Percentiles rank a stretch among this genome's conserved stretches.
Evolutionary conservation across 2,113 vertebrate genomes (phyloP).

Genomic region (Atractosteus spatula): DNA sequence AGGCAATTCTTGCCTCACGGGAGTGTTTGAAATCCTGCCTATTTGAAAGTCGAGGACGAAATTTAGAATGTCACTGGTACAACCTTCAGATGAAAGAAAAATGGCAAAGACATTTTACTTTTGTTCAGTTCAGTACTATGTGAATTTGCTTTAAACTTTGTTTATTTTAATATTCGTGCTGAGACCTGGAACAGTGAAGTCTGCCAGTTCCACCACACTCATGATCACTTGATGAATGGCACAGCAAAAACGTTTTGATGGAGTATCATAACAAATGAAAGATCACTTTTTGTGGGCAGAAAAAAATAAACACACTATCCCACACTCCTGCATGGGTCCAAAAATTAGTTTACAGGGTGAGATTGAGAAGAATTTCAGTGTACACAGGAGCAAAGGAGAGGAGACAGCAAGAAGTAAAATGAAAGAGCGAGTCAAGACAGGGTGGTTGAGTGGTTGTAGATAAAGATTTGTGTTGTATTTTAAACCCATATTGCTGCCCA

Average conservation of each 20-base stretch:
- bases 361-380: conserved; percentile 19
- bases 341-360: conserved; percentile 17
- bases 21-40: too few relatives aligned
- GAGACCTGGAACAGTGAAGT: neutral
- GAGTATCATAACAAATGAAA: conserved; percentile 66
- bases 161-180: too few relatives aligned
- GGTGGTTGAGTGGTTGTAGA: conserved; percentile 55
- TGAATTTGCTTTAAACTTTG: too few relatives aligned
- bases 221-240: conserved; percentile 62
- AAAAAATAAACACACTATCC: conserved; percentile 31
- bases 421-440: conserved; percentile 42
- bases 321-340: conserved; percentile 14
- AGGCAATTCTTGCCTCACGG: too few relatives aligned
- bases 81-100: too few relatives aligned
- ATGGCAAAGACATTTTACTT: too few relatives aligned
- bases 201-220: conserved; percentile 53
- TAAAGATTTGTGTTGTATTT: conserved; percentile 80
- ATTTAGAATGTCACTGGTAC: too few relatives aligned
- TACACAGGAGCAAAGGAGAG: conserved; percentile 61
- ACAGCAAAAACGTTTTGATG: conserved; percentile 66
- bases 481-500: conserved; percentile 72
- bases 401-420: neutral
- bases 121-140: too few relatives aligned
- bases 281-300: conserved; percentile 59
- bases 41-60: too few relatives aligned